phyloP scores from a whole-genome alignment of 1,140 invertebrate species.

The Cydia strobilella region DNA sequence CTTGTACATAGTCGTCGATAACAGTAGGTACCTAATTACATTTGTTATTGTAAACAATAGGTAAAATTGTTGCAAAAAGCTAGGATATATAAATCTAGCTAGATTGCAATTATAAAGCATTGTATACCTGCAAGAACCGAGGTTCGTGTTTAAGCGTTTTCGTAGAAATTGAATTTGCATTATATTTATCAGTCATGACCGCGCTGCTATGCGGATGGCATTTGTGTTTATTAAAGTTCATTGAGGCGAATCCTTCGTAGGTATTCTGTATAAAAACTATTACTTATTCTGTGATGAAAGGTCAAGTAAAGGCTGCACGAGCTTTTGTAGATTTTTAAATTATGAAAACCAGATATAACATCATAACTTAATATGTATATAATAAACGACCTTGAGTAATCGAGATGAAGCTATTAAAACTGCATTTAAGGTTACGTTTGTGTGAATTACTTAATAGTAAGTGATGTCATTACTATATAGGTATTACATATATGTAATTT shows the following conservation, averaged over 20 bases:
- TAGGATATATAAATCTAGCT: neutral
- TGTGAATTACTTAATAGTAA: constrained; percentile 27
- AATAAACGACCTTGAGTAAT: constrained; percentile 49
- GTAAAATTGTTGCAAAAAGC: neutral
- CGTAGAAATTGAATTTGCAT: constrained; percentile 26
- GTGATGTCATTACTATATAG: constrained; percentile 23
- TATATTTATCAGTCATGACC: constrained; percentile 41
- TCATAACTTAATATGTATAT: constrained; percentile 37
- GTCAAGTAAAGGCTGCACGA: constrained; percentile 58
- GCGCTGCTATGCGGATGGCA: constrained; percentile 58
- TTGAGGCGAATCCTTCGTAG: constrained; percentile 54
- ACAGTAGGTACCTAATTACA: too few species aligned
- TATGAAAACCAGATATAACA: constrained; percentile 34
- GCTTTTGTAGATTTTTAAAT: constrained; percentile 41
- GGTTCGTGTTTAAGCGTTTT: neutral
- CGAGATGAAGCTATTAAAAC: constrained; percentile 45
- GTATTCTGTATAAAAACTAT: too few species aligned
- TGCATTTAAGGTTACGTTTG: constrained; percentile 27
- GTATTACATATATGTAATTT: constrained; percentile 11
- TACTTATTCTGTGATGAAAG: too few species aligned
- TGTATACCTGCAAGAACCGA: neutral
- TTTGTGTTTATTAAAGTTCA: constrained; percentile 57
- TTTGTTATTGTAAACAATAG: neutral
- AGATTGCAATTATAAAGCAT: neutral
- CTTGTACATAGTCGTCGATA: neutral